Evolutionary conservation across 2,113 vertebrate species (phyloP), one percentile per base, ranked within the genome.

Genomic region (Aegithalos caudatus): DNA sequence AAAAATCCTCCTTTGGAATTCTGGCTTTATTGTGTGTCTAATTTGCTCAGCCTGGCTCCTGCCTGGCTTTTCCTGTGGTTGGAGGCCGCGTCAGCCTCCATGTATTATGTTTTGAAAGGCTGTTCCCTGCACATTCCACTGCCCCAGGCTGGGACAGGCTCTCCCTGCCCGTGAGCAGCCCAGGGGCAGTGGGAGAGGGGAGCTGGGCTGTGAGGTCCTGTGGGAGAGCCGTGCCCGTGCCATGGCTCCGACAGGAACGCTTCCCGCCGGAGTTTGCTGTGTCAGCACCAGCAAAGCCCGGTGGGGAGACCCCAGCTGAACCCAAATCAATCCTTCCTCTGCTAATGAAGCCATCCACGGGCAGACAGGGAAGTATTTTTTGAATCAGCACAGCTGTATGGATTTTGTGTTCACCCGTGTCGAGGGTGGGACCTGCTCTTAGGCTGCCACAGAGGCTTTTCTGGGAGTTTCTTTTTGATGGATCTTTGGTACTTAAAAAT

Each of bases 181-280:
- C 33, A 2, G 88, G 29, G 33, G 40, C 15, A 6, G 35, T n/a
- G 40, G 40, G 14, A 44, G 7, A 7, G 10, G 4, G 67, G 16
- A 29, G 29, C 7, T 0, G 23, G 42, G 64, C n/a, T 51, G 77
- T 19, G 10, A 7, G 25, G 9, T 38, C 6, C 16, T 1, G 0
- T 2, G 8, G n/a, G 35, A 50, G 22, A 14, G 61, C 0, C 2
- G 5, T 31, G 7, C 11, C 45, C 5, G 5, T 62, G 2, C 33
- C 1, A 16, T 2, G 40, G 37, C 87, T 69, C 1, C 0, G 0
- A 23, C 25, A n/a, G 51, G 54, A 66, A 8, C 0, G 0, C 3
- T 40, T 37, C 1, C 3, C 35, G 65, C 35, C 7, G 4, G 24
- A 22, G 33, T 42, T 42, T 29, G 42, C 67, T 47, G 44, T 3